Base-by-base conservation (phyloP, 1,140 invertebrate species). In the Zaprionus kolodkinae region DNA sequence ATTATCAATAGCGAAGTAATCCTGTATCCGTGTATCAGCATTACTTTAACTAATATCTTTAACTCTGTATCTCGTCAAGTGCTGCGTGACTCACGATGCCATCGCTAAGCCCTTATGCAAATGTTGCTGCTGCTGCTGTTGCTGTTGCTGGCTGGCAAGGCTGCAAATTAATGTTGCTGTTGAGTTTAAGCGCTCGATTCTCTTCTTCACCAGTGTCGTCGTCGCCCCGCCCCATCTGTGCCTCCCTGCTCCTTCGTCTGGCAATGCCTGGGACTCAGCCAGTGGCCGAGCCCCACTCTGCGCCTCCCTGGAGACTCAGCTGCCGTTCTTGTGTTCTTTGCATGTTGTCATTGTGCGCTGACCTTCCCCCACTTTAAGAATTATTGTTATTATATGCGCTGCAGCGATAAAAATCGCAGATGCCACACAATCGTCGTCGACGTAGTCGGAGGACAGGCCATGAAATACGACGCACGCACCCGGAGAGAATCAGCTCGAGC, bases 301-400 rank as follows among this genome's bases (percentile, higher is more conserved):
- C 54, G 72, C 62, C 52, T 61, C 59, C 68, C 57, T 66, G 76
- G 66, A 68, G 66, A 74, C 78, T 74, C 80, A 84, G 81, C 76
- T 89, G 85, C 81, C 81, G 85, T 88, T 89, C 75, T 85, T 89
- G 78, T 71, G 57, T 76, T 87, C 73, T 79, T 73, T 73, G 78
- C 71, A 79, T 80, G 77, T 87, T 87, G 84, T 78, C 73, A 84
- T 88, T 88, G 80, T 89, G 81, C 65, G 68, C 67, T 89, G 89
- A 91, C 89, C 89, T 91, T 91, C 88, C 81, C 89, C 89, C 89
- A 91, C 89, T 91, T 89, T 89, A 91, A 91, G 89, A 91, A 91
- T 91, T 91, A 91, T 91, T 91, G 89, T 91, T 91, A 91, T 91
- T 91, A 91, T 91, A 91, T 89, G 81, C 84, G 81, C 78, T 91